Base-by-base conservation (phyloP, 35 echinoderm and acorn worm species). In the Strongylocentrotus purpuratus region DNA sequence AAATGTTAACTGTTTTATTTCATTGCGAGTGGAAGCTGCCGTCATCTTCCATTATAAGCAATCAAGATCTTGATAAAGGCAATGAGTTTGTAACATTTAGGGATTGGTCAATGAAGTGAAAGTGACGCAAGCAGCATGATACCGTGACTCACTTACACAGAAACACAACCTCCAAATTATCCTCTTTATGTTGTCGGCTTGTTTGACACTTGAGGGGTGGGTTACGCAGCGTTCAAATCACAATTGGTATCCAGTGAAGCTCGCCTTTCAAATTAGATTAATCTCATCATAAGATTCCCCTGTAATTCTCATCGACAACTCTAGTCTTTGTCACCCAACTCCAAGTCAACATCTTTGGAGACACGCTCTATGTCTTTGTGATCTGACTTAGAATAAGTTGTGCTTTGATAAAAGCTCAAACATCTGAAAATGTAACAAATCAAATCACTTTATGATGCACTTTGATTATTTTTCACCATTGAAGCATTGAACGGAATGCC, bases 131-230 rank as follows among this genome's bases (percentile, higher is more conserved):
- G 45, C 87, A 89, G 87, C 87, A 89, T 89, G 87, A 89, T 33
- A 33, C n/a, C 33, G 32, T 89, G 87, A 89, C 87, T 89, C 33
- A 46, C 33, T 89, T 89, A 89, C 87, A 89, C 87, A 45, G 87
- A 45, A 89, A 89, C 87, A 89, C 87, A 89, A 89, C 87, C 45
- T 45, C 87, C 87, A 89, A 78, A 89, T 89, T 89, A 89, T 89
- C 87, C 20, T 28, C 87, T 45, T 11, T 89, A 41, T 89, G 87
- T 31, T 89, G 87, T 46, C 32, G 87, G 33, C 33, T 33, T 46
- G 45, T 46, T 89, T 89, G 87, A 45, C 87, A 89, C 87, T 89
- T 78, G 65, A 78, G 65, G 65, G 65, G 65, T 18, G 20, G 65
- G 65, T 78, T 78, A 78, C 65, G 22, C 65, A n/a, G 65, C 65